Conservation (phyloP, 2,888 invertebrate species). For the Cheilosia grossa region DNA sequence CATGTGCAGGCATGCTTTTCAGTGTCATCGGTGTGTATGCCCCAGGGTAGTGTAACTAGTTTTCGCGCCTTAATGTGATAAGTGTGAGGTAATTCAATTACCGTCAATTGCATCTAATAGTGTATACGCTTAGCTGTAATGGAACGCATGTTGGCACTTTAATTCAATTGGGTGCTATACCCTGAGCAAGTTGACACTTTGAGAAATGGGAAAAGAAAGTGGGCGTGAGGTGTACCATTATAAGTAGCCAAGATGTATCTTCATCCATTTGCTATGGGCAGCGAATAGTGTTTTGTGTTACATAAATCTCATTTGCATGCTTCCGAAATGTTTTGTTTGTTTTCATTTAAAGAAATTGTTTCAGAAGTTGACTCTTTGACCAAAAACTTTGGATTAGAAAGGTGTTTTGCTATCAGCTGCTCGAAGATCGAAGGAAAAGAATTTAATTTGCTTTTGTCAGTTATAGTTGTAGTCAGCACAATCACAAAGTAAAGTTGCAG, state of each 20-base stretch:
- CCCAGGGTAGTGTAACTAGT: not conserved
- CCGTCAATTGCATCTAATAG: conserved; percentile 41
- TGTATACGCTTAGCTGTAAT: not conserved
- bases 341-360: conserved; percentile 1
- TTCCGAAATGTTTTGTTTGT: not conserved
- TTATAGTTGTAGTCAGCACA: too few relatives aligned
- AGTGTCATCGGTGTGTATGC: not conserved
- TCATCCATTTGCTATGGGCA: not conserved
- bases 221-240: conserved; percentile 32
- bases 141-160: conserved; percentile 58
- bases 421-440: too few relatives aligned
- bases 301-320: conserved; percentile 18
- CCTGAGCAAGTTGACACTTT: not conserved
- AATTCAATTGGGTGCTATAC: conserved; percentile 49
- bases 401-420: too few relatives aligned
- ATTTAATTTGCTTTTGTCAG: too few relatives aligned
- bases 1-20: conserved; percentile 26
- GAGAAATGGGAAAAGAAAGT: conserved; percentile 50
- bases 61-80: conserved; percentile 60
- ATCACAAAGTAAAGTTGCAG: too few relatives aligned
- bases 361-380: not conserved
- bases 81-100: conserved; percentile 72
- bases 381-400: not conserved
- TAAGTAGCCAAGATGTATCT: not conserved
- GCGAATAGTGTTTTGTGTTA: not conserved